Conservation (phyloP, 2,113 vertebrate genomes). For the Corvus moneduloides region DNA sequence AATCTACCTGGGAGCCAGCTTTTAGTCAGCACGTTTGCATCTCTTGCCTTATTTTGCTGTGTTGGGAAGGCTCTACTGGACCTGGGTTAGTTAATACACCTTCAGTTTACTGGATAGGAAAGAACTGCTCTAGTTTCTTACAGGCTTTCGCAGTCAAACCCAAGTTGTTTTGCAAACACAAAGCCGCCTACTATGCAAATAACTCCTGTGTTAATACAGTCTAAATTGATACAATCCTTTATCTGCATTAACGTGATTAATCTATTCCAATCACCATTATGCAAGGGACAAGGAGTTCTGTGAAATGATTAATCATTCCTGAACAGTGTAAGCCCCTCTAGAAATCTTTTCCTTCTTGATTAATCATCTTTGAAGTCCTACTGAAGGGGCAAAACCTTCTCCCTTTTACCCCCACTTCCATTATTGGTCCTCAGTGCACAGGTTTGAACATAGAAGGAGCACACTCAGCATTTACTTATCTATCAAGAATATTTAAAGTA, state of each 20-base stretch:
- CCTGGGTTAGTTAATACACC: neutral
- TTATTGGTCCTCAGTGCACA: conserved; percentile 41
- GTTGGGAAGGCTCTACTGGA: neutral
- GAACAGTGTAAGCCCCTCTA: conserved; percentile 66
- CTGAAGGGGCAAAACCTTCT: conserved; percentile 50
- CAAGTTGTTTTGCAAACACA: conserved; percentile 56
- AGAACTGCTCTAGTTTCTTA: neutral
- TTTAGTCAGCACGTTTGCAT: neutral
- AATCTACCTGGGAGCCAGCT: neutral
- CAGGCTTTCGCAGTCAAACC: conserved; percentile 1
- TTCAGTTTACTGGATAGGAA: conserved; percentile 6
- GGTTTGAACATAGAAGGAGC: conserved; percentile 56
- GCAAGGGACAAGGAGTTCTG: conserved; percentile 60
- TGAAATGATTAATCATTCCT: conserved; percentile 76
- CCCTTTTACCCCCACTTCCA: conserved; percentile 55
- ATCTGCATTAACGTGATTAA: conserved; percentile 74
- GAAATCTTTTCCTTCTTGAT: conserved; percentile 68
- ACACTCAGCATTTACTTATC: conserved; percentile 67
- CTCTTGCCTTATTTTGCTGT: neutral
- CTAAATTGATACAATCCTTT: conserved; percentile 67
- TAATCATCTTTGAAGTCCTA: conserved; percentile 74
- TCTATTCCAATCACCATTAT: conserved; percentile 70
- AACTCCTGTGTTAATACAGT: conserved; percentile 63
- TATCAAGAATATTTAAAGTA: conserved; percentile 69
- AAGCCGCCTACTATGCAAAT: conserved; percentile 72